These are phyloP conservation scores for Todiramphus chloris DNA, from an alignment of 2,113 vertebrate genomes.

Conservation along the genomic window DNA sequence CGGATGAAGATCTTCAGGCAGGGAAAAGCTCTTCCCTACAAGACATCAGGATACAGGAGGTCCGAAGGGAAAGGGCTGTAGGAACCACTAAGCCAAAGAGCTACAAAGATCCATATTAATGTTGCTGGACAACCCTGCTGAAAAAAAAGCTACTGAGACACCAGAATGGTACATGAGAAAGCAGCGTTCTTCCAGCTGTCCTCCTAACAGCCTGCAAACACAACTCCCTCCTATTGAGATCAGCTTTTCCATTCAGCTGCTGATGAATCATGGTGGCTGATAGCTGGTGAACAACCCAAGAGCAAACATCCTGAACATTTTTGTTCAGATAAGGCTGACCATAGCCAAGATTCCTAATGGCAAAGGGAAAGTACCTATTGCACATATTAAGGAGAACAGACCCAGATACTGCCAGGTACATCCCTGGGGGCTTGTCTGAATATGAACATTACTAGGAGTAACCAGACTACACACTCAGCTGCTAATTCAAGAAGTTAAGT, in stretches of 20 bases:
- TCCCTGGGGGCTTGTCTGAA: not conserved
- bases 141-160: not conserved
- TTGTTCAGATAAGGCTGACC: not conserved
- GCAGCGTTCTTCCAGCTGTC: not conserved
- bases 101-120: not conserved
- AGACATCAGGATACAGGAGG: not conserved
- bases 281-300: not conserved
- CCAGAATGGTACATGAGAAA: not conserved
- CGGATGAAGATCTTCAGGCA: not conserved
- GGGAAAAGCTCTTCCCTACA: not conserved
- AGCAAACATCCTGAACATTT: slow-evolving; percentile 11
- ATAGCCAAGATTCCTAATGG: not conserved
- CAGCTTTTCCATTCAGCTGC: not conserved
- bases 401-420: not conserved
- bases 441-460: not conserved
- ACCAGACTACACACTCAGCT: not conserved
- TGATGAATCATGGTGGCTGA: not conserved
- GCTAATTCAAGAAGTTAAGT: slow-evolving; percentile 24
- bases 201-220: not conserved
- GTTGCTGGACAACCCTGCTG: not conserved
- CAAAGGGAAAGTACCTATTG: not conserved
- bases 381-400: not conserved
- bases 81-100: not conserved
- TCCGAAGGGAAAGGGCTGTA: not conserved
- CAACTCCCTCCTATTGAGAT: rapidly evolving